Evolutionary conservation across 2,113 vertebrate genomes (phyloP).

Genomic region (Anoplopoma fimbria): DNA sequence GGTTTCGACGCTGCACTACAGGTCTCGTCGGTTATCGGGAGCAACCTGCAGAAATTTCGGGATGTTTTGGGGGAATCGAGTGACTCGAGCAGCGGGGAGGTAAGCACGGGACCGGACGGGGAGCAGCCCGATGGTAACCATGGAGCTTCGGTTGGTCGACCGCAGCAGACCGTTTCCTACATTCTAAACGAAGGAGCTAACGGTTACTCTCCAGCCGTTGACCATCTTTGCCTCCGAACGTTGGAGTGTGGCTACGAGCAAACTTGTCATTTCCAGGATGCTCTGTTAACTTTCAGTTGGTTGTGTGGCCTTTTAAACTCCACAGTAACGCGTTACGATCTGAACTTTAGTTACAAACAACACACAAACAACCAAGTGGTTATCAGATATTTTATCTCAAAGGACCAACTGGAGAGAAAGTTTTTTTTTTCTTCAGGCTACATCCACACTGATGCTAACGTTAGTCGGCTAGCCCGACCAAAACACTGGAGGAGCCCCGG

Average conservation of each 20-base stretch:
- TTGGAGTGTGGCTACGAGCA: constrained; percentile 50
- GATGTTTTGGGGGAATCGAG: constrained; percentile 95
- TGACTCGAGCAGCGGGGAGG: constrained; percentile 93
- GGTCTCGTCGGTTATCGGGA: constrained; percentile 94
- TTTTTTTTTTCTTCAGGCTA: constrained; percentile 66
- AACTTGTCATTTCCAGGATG: constrained; percentile 80
- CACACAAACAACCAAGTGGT: background rate
- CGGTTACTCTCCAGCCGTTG: constrained; percentile 37
- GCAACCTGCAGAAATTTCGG: constrained; percentile 96
- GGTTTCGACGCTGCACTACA: constrained; percentile 96
- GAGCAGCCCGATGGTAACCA: background rate
- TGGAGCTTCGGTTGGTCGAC: constrained; percentile 16
- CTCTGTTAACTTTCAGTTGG: constrained; percentile 73
- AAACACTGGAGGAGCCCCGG: constrained; percentile 21
- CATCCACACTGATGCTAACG: constrained; percentile 64
- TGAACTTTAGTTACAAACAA: constrained; percentile 15
- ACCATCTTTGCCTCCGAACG: constrained; percentile 45
- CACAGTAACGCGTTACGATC: background rate
- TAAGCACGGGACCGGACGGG: constrained; percentile 77
- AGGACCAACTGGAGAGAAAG: constrained; percentile 56
- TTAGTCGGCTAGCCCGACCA: constrained; percentile 40
- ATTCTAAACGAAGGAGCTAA: constrained; percentile 48
- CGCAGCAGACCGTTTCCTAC: constrained; percentile 3
- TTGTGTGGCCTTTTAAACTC: constrained; percentile 60
- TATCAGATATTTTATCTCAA: constrained; percentile 12